Conservation (phyloP, 1,140 invertebrate genomes). For the Nymphalis io region DNA sequence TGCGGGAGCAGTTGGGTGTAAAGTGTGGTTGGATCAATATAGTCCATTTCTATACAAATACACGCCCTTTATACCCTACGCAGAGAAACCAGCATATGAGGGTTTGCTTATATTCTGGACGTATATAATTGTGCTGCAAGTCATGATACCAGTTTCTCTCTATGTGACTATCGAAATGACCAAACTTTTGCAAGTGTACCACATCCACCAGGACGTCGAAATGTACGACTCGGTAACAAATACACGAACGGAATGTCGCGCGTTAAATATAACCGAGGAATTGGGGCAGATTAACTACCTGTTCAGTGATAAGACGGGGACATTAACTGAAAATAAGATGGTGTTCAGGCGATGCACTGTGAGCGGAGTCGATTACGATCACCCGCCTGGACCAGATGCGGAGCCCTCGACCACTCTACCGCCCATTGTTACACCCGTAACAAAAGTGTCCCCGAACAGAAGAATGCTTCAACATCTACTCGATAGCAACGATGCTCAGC, state of each 20-base stretch:
- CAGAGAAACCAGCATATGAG: slow-evolving; percentile 85
- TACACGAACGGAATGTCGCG: slow-evolving; percentile 95
- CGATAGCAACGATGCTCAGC: slow-evolving; percentile 66
- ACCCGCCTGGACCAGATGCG: slow-evolving; percentile 84
- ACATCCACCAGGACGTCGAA: slow-evolving; percentile 94
- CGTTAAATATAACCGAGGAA: slow-evolving; percentile 98
- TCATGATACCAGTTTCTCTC: slow-evolving; percentile 98
- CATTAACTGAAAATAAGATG: slow-evolving; percentile 99
- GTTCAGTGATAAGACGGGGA: slow-evolving; percentile 99
- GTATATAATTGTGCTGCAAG: slow-evolving; percentile 96
- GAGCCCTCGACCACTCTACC: slow-evolving; percentile 77
- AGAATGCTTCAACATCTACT: slow-evolving; percentile 84
- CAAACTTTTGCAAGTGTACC: slow-evolving; percentile 97
- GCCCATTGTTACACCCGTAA: slow-evolving; percentile 81
- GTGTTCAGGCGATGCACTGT: slow-evolving; percentile 95
- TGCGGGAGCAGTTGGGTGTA: slow-evolving; percentile 93
- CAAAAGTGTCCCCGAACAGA: slow-evolving; percentile 82
- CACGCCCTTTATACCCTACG: slow-evolving; percentile 84
- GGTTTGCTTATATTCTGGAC: slow-evolving; percentile 96
- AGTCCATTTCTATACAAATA: slow-evolving; percentile 48
- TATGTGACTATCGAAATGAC: slow-evolving; percentile 99
- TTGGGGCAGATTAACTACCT: slow-evolving; percentile 97
- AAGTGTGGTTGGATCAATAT: slow-evolving; percentile 87
- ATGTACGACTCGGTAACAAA: slow-evolving; percentile 92
- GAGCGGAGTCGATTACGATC: slow-evolving; percentile 93